These are phyloP conservation scores for Pachypanchax playfairii DNA, from an alignment of 2,113 vertebrate species.

Conservation along the genomic window DNA sequence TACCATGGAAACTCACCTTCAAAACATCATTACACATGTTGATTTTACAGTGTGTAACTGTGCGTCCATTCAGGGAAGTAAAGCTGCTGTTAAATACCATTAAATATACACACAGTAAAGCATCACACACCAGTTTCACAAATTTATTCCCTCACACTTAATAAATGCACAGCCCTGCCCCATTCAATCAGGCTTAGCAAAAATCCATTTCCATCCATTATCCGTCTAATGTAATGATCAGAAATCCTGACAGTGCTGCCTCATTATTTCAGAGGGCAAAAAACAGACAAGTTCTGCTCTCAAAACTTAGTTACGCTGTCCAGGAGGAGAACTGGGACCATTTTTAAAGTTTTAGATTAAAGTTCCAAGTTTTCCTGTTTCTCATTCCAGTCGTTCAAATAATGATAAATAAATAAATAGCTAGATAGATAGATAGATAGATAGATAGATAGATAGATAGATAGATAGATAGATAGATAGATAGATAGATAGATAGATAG, in stretches of 20 bases:
- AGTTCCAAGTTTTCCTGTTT: background rate
- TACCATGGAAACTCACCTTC: slow-evolving; percentile 36
- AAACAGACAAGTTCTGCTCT: background rate
- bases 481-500: too few relatives aligned
- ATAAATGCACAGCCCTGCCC: slow-evolving; percentile 6
- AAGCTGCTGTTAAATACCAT: background rate
- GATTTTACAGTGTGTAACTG: background rate
- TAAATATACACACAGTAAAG: background rate
- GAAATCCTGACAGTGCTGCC: slow-evolving; percentile 23
- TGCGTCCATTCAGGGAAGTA: background rate
- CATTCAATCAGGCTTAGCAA: slow-evolving; percentile 23
- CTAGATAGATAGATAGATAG: too few relatives aligned
- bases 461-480: background rate
- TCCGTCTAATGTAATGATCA: slow-evolving; percentile 15
- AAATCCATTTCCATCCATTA: slow-evolving; percentile 32
- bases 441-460: background rate
- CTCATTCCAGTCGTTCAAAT: background rate
- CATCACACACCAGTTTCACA: background rate
- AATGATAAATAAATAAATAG: too few relatives aligned
- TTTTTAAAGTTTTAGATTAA: background rate
- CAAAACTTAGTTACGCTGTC: background rate
- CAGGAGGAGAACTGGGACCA: slow-evolving; percentile 10
- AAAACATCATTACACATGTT: slow-evolving; percentile 20
- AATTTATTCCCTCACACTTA: slow-evolving; percentile 8
- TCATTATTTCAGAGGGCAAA: slow-evolving; percentile 16